Conservation (phyloP, 2,797 vertebrate genomes). For the Chrysocyon brachyurus region DNA sequence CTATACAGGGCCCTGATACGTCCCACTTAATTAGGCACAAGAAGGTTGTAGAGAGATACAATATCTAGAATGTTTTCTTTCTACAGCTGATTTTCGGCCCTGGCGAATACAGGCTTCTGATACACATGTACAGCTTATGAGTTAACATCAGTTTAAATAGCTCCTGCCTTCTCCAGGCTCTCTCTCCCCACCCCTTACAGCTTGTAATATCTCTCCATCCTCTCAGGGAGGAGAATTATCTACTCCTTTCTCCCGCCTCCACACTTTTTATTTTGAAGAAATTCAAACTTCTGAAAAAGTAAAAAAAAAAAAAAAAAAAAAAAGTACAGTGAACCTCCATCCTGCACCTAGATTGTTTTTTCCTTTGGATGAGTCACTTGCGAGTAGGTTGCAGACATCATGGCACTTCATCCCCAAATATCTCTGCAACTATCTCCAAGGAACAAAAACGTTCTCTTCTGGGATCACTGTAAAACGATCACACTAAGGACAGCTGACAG, state of each 20-base stretch:
- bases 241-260: not conserved
- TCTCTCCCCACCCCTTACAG: not conserved
- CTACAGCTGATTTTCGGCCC: not conserved
- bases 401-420: not conserved
- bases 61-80: not conserved
- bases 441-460: not conserved
- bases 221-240: not conserved
- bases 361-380: not conserved
- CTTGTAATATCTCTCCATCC: not conserved
- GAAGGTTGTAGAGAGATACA: not conserved
- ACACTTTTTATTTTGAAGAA: slow-evolving; percentile 5
- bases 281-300: not conserved
- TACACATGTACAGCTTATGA: not conserved
- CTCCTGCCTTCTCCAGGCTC: not conserved
- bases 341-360: not conserved
- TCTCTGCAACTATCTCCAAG: not conserved
- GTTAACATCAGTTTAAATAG: not conserved
- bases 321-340: not conserved
- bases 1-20: not conserved
- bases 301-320: not conserved
- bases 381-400: not conserved
- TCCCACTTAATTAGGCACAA: not conserved
- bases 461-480: not conserved
- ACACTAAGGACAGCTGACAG: not conserved
- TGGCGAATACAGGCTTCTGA: not conserved